Evolutionary conservation across 2,797 vertebrate species (phyloP), one percentile per base, ranked within the genome.

Genomic region (Lepus townsendii): DNA sequence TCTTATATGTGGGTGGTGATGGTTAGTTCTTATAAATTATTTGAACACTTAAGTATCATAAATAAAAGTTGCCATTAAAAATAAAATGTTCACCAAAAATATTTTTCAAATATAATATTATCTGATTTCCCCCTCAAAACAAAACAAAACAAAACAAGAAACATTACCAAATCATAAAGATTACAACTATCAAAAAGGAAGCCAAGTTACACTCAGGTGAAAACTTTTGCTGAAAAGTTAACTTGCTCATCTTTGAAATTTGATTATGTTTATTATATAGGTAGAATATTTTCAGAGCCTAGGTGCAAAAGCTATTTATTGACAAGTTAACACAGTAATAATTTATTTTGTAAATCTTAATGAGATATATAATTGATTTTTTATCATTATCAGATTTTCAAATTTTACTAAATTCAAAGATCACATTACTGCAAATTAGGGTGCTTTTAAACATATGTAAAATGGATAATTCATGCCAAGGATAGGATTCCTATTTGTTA

Each of bases 71-170:
- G 62, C 93, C 54, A 92, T 82, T 92, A 89, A 90, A 96, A 94
- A 93, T 52, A 79, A 91, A 92, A 93, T 63, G 52, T 75, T 88
- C 57, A 85, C 86, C 88, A 86, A 92, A 89, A 93, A 65, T 66
- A 89, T 88, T 90, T 96, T 87, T 92, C 75, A 86, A 94, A 83
- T 50, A 47, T 77, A 94, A 84, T 83, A 87, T 96, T 94, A 95
- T 96, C 84, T 73, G 72, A 84, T 97, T 91, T 90, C 88, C 19
- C 54, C 16, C 54, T 17, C 86, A 92, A 83, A 93, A 94, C 86
- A 92, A 83, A 93, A 94, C 42, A 42, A 42, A 42, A 42, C 42
- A 47, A 47, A 47, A 47, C 42, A 47, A 47, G 42, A 90, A 93
- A 83, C 50, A 96, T 77, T 88, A 90, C 19, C 83, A 17, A 89